Evolutionary conservation across 1,140 invertebrate genomes (phyloP).

Genomic region (Callitettix versicolor): DNA sequence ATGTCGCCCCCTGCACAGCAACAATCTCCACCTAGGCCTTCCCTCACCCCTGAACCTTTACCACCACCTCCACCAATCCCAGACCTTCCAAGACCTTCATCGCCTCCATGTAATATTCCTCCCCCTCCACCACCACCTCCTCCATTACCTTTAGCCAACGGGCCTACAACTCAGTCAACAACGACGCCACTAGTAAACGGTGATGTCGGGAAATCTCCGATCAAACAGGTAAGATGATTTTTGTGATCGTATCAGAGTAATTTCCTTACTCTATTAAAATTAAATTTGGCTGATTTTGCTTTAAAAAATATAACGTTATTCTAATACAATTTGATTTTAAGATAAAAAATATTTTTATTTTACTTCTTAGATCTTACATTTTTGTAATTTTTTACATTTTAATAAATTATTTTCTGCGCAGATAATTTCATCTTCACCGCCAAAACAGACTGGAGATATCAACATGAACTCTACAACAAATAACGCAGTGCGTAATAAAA

Average conservation of each 20-base stretch:
- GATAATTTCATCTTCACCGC: conserved; percentile 40
- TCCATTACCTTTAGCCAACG: conserved; percentile 43
- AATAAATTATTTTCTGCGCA: too few species aligned
- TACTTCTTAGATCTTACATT: too few species aligned
- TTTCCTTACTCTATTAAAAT: neutral
- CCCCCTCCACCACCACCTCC: conserved; percentile 51
- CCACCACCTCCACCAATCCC: conserved; percentile 46
- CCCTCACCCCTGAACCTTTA: conserved; percentile 36
- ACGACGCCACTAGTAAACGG: conserved; percentile 44
- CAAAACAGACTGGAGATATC: conserved; percentile 36
- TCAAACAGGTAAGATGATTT: conserved; percentile 27
- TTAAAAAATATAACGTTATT: conserved; percentile 1
- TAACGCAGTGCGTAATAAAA: conserved; percentile 31
- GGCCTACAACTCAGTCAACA: conserved; percentile 37
- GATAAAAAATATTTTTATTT: too few species aligned
- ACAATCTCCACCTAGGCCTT: conserved; percentile 35
- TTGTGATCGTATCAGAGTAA: neutral
- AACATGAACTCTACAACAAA: conserved; percentile 22
- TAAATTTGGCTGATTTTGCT: neutral
- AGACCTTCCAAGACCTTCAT: conserved; percentile 48
- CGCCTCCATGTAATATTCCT: conserved; percentile 35
- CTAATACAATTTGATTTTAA: too few species aligned
- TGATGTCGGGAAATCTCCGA: conserved; percentile 39
- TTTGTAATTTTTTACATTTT: too few species aligned
- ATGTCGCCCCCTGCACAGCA: conserved; percentile 19